phyloP scores from a whole-genome alignment of 1,140 invertebrate genomes.

The Procambarus clarkii region DNA sequence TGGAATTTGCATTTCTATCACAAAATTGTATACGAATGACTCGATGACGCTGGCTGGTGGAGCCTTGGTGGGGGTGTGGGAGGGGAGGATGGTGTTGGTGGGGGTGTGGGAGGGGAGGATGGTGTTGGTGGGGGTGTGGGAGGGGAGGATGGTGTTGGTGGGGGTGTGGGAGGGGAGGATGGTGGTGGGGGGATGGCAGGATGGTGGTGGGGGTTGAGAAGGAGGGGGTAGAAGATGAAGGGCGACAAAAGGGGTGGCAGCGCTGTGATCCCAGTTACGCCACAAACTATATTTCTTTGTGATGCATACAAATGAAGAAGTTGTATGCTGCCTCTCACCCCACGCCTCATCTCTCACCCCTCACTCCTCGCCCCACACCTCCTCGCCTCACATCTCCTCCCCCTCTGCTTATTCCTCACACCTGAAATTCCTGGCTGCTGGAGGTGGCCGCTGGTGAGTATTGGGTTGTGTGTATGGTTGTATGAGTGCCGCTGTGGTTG shows the following conservation, averaged over 20 bases:
- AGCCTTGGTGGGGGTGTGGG: background rate
- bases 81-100: background rate
- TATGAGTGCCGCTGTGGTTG: too few species aligned
- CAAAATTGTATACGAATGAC: slow-evolving; percentile 18
- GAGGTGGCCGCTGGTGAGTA: too few species aligned
- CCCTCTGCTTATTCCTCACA: background rate
- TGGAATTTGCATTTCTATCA: slow-evolving; percentile 18
- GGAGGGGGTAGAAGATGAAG: background rate
- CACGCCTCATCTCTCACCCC: background rate
- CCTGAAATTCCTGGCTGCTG: too few species aligned
- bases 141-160: too few species aligned
- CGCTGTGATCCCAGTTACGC: background rate
- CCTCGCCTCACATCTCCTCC: background rate
- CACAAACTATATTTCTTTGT: background rate
- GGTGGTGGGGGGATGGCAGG: background rate
- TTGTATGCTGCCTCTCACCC: background rate
- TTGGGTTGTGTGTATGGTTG: too few species aligned
- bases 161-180: too few species aligned
- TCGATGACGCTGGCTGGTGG: background rate
- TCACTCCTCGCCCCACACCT: background rate
- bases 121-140: background rate
- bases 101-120: background rate
- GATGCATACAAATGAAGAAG: slow-evolving; percentile 1
- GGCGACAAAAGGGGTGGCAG: background rate
- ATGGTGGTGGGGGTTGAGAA: background rate